Conservation (phyloP, 2,113 vertebrate genomes). For the Cricetomys ansorgei region DNA sequence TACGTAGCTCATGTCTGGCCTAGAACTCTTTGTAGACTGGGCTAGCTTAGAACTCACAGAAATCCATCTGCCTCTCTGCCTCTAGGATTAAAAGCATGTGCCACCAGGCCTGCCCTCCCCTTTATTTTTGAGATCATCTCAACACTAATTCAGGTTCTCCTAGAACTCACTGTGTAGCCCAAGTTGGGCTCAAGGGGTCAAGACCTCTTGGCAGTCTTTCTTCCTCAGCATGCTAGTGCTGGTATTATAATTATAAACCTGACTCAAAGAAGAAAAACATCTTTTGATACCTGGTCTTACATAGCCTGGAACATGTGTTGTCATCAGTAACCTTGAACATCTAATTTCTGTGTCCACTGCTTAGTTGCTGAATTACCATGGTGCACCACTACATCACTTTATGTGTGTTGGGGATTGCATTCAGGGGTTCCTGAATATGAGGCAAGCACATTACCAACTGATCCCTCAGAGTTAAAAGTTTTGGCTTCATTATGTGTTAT, state of each 20-base stretch:
- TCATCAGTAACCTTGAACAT: too few relatives aligned
- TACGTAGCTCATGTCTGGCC: too few relatives aligned
- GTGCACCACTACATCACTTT: background rate
- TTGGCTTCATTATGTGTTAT: background rate
- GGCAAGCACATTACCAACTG: background rate
- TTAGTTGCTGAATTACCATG: background rate
- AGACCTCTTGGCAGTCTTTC: background rate
- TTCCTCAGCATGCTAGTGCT: background rate
- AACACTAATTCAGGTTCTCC: background rate
- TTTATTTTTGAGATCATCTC: background rate
- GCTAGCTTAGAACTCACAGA: background rate
- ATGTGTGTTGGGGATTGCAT: background rate
- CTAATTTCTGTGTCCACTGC: background rate
- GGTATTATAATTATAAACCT: background rate
- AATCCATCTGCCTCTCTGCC: background rate
- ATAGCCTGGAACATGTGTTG: background rate
- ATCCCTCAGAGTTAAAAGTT: background rate
- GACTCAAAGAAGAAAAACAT: background rate
- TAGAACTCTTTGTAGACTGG: background rate
- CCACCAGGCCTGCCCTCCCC: background rate
- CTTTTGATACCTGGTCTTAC: background rate
- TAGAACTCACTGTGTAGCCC: background rate
- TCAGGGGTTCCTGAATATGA: background rate
- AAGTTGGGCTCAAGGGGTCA: background rate
- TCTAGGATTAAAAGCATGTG: too few relatives aligned